Evolutionary conservation across 2,797 vertebrate species (phyloP).

Genomic region (Acrocephalus scirpaceus): DNA sequence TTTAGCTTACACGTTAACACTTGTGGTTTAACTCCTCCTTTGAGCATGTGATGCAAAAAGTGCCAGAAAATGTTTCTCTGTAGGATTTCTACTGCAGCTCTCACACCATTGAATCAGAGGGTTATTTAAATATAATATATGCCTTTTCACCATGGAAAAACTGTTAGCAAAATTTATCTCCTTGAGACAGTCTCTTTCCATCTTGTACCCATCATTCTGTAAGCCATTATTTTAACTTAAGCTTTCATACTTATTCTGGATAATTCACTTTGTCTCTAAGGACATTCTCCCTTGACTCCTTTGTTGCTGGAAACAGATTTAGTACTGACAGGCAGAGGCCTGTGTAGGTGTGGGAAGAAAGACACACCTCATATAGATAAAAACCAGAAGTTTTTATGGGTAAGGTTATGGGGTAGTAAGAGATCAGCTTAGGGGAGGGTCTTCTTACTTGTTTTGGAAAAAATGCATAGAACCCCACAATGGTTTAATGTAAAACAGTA

Average conservation of each 20-base stretch:
- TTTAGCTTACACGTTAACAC: background rate
- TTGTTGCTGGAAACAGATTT: slow-evolving; percentile 29
- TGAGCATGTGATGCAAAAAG: background rate
- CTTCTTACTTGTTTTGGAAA: background rate
- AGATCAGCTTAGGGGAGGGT: background rate
- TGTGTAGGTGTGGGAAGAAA: slow-evolving; percentile 49
- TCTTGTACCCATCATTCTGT: background rate
- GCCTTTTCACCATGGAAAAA: background rate
- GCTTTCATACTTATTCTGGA: background rate
- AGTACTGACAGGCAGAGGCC: slow-evolving; percentile 27
- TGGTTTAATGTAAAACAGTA: background rate
- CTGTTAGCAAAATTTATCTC: background rate
- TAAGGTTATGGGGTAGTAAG: background rate
- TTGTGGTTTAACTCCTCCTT: background rate
- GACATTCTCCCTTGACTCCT: background rate
- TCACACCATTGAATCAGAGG: background rate
- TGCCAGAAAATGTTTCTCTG: background rate
- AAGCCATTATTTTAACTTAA: slow-evolving; percentile 28
- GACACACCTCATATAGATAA: slow-evolving; percentile 41
- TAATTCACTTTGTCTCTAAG: slow-evolving; percentile 14
- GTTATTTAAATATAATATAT: background rate
- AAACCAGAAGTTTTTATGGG: background rate
- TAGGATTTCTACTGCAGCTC: background rate
- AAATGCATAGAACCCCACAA: background rate
- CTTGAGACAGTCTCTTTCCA: background rate